These are phyloP conservation scores for Apostichopus californicus DNA, from an alignment of 35 echinoderm and acorn worm genomes.

Conservation along the genomic window DNA sequence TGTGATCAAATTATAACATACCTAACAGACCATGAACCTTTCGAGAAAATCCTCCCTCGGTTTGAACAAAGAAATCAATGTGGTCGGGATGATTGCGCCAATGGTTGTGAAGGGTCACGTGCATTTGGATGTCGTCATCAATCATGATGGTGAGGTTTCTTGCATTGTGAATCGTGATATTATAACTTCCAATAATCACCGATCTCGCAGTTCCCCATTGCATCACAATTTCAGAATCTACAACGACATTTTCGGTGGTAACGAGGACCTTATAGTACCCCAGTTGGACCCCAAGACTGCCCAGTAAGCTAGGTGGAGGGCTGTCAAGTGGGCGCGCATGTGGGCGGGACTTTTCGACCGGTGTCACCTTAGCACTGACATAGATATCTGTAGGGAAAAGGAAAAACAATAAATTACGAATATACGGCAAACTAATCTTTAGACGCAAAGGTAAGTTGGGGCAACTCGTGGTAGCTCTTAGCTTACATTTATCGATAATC, in stretches of 20 bases:
- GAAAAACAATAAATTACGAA: too few species aligned
- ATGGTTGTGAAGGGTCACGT: not conserved
- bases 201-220: constrained; percentile 2
- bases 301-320: not conserved
- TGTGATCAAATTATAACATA: not conserved
- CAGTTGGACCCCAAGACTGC: constrained; percentile 25
- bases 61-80: constrained; percentile 17
- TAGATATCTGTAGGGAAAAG: constrained; percentile 8
- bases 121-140: not conserved
- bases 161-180: constrained; percentile 8
- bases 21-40: constrained; percentile 23
- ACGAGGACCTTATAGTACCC: constrained; percentile 25
- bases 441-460: too few species aligned
- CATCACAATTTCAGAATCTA: constrained; percentile 31
- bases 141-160: not conserved
- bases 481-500: too few species aligned
- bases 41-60: not conserved
- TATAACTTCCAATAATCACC: not conserved
- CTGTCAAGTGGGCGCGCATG: too few species aligned
- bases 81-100: not conserved
- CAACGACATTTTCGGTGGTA: not conserved
- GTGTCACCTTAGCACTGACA: constrained; percentile 21
- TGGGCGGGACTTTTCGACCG: not conserved
- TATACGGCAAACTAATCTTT: too few species aligned
- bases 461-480: too few species aligned